Base-by-base conservation (phyloP, 2,113 vertebrate species). In the Thermophis baileyi region DNA sequence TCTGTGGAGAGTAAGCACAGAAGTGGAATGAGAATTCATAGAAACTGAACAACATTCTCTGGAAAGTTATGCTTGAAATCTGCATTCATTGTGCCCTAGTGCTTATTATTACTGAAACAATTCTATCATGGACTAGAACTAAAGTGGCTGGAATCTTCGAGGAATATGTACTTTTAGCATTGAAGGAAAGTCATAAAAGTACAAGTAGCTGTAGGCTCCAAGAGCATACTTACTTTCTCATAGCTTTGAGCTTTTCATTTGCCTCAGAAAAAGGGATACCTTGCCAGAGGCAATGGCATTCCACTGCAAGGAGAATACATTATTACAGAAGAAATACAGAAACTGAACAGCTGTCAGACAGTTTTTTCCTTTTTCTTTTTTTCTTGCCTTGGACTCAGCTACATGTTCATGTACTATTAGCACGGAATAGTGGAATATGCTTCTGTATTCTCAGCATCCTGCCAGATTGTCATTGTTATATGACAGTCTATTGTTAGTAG, bases 41-140 rank as follows among this genome's bases (percentile, higher is more conserved):
- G 16, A 12, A 90, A 92, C 89, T 89, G 90, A 89, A 87, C 49
- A 93, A 90, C 89, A 91, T 91, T 49, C 69, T 91, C 91, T 63
- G 89, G 50, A 86, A 87, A 97, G 91, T 91, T 93, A 91, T 91
- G 91, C 85, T 90, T 94, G 86, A 90, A 92, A 90, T 95, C 96
- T 94, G 94, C 94, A 95, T 93, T 89, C 94, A 95, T 92, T 94
- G 46, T 94, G 95, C 90, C 95, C 96, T 94, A 93, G 92, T 89
- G 93, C 95, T 96, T 95, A 95, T 92, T 95, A 96, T 94, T 95
- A 95, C 93, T 95, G 91, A 88, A 89, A 93, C 95, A 96, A 94
- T 92, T 95, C 95, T 96, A 93, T 88, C 95, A 95, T 92, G 94
- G 96, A 96, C 95, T 92, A 89, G 95, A 94, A 91, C 93, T 90